phyloP scores from a whole-genome alignment of 2,888 invertebrate genomes.

The Bruchidius siliquastri region DNA sequence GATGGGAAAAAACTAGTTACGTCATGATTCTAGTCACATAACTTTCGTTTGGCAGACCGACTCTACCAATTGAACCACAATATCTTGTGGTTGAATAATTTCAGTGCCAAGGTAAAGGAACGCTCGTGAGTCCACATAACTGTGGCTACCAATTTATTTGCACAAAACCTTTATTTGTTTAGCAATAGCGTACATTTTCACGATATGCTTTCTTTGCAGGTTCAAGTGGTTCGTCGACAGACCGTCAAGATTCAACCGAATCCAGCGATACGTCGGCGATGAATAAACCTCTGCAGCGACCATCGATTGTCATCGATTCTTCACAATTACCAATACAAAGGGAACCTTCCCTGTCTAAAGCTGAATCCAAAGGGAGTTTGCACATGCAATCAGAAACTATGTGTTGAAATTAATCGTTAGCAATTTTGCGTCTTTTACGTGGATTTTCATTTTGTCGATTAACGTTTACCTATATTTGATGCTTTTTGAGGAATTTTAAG shows the following conservation, averaged over 20 bases:
- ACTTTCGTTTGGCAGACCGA: too few species aligned
- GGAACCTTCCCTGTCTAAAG: slow-evolving; percentile 35
- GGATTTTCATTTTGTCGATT: neutral
- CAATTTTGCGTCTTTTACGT: neutral
- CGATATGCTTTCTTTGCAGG: slow-evolving; percentile 17
- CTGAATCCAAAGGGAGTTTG: slow-evolving; percentile 44
- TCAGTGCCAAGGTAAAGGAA: too few species aligned
- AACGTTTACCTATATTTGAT: neutral
- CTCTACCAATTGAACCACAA: too few species aligned
- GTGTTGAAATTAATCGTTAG: slow-evolving; percentile 29
- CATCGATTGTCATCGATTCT: slow-evolving; percentile 45
- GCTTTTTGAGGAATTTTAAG: neutral
- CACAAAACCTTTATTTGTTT: too few species aligned
- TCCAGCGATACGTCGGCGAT: slow-evolving; percentile 32
- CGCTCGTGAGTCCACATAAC: too few species aligned
- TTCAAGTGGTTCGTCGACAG: slow-evolving; percentile 29
- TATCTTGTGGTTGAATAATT: too few species aligned
- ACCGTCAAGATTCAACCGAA: slow-evolving; percentile 42
- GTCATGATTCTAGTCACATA: too few species aligned
- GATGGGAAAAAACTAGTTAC: too few species aligned
- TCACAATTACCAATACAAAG: slow-evolving; percentile 43
- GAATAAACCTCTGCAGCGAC: slow-evolving; percentile 35
- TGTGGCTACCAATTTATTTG: too few species aligned
- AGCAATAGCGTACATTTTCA: too few species aligned
- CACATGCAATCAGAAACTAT: slow-evolving; percentile 49